Evolutionary conservation across 2,888 invertebrate genomes (phyloP).

Genomic region (Xestia rhomboidea): DNA sequence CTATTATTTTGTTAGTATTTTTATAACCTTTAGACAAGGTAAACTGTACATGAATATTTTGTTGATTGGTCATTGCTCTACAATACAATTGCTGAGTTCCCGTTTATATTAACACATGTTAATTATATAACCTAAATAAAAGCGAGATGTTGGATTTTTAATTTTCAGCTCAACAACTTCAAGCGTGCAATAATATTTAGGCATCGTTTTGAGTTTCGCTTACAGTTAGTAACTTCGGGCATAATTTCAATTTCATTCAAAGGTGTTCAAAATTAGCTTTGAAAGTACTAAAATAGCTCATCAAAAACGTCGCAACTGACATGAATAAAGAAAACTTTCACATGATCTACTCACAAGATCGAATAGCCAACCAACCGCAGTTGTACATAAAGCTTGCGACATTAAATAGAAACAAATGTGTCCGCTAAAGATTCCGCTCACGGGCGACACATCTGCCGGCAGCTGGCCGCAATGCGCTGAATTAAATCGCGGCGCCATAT

Average conservation of each 20-base stretch:
- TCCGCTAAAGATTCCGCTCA: slow-evolving; percentile 30
- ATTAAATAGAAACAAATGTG: slow-evolving; percentile 50
- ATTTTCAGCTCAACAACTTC: background rate
- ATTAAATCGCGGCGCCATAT: slow-evolving; percentile 26
- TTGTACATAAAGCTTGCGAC: slow-evolving; percentile 12
- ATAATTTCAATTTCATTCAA: background rate
- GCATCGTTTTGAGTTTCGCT: background rate
- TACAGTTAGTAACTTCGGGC: background rate
- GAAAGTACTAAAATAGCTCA: background rate
- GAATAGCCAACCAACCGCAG: background rate
- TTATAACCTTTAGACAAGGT: background rate
- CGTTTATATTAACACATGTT: background rate
- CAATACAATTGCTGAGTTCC: background rate
- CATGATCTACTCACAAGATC: background rate
- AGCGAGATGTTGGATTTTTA: background rate
- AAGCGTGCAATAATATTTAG: background rate
- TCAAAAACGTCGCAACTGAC: background rate
- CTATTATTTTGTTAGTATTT: background rate
- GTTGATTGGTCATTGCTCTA: background rate
- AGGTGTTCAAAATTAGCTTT: background rate
- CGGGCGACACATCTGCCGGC: slow-evolving; percentile 41
- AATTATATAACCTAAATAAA: background rate
- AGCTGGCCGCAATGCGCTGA: slow-evolving; percentile 44
- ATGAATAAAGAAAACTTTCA: background rate
- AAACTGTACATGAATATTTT: background rate